These are phyloP conservation scores for Galemys pyrenaicus DNA, from an alignment of 2,113 vertebrate species.

Conservation along the genomic window DNA sequence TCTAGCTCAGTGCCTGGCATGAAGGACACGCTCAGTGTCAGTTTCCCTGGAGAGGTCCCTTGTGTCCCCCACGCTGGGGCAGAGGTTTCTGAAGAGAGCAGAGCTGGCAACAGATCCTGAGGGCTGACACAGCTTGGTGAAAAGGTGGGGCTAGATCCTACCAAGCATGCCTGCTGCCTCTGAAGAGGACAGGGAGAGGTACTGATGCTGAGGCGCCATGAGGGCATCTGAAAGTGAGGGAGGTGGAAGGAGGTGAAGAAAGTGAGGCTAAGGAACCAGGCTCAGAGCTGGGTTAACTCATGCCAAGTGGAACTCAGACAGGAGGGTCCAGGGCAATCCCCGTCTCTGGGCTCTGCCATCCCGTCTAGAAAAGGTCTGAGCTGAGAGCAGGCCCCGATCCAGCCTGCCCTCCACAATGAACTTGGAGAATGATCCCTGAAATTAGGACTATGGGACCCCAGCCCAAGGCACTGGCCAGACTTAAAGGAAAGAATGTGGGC, in stretches of 20 bases:
- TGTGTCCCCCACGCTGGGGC: neutral
- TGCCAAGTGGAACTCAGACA: neutral
- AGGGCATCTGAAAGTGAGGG: accelerated
- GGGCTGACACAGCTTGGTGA: neutral
- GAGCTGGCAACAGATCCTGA: neutral
- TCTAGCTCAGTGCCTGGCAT: neutral
- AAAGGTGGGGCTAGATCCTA: neutral
- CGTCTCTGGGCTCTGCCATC: neutral
- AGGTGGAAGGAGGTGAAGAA: neutral
- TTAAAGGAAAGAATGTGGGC: neutral
- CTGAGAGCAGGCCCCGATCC: neutral
- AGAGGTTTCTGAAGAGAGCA: neutral
- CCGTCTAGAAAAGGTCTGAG: neutral
- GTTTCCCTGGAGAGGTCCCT: neutral
- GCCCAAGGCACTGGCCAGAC: neutral
- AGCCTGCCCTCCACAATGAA: neutral
- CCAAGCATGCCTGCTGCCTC: neutral
- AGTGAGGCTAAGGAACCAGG: neutral
- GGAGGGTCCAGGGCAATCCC: neutral
- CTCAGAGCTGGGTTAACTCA: neutral
- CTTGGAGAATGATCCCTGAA: neutral
- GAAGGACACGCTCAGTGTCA: neutral
- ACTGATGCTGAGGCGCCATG: neutral
- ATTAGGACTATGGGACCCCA: neutral
- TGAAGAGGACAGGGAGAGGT: neutral